phyloP scores from a whole-genome alignment of 2,888 invertebrate species.

The Eilema griseolum region DNA sequence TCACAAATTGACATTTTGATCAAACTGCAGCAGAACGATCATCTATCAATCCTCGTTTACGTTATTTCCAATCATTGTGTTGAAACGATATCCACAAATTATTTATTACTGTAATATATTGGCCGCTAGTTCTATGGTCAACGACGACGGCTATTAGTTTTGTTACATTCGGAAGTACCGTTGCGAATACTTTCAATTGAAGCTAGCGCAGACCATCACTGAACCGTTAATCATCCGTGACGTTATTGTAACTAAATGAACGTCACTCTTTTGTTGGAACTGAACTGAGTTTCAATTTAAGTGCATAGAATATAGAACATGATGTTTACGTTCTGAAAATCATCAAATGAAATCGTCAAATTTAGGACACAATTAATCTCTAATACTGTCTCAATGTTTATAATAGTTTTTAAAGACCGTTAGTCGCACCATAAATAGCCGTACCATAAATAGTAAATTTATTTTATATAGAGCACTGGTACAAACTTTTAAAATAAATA shows the following conservation, averaged over 20 bases:
- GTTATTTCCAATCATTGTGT: neutral
- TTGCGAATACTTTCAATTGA: conserved; percentile 72
- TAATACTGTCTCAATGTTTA: no score
- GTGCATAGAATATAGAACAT: neutral
- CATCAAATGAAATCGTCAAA: neutral
- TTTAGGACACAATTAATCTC: no score
- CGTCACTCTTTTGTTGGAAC: conserved; percentile 34
- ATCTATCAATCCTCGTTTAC: neutral
- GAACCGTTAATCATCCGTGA: conserved; percentile 56
- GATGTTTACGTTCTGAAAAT: neutral
- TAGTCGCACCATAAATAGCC: no score
- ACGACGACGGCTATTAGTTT: conserved; percentile 71
- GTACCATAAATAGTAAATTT: no score
- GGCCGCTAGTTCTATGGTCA: conserved; percentile 37
- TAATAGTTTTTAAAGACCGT: no score
- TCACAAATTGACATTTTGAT: neutral
- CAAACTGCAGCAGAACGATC: neutral
- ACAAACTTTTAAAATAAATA: no score
- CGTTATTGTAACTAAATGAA: conserved; percentile 43
- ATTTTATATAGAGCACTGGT: no score
- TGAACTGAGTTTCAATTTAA: neutral
- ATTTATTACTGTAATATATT: conserved; percentile 24
- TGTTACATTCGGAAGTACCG: conserved; percentile 75
- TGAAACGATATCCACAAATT: conserved; percentile 19
- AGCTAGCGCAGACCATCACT: conserved; percentile 50